Evolutionary conservation across 2,113 vertebrate species (phyloP), one percentile per base, ranked within the genome.

Genomic region (Gambusia affinis): DNA sequence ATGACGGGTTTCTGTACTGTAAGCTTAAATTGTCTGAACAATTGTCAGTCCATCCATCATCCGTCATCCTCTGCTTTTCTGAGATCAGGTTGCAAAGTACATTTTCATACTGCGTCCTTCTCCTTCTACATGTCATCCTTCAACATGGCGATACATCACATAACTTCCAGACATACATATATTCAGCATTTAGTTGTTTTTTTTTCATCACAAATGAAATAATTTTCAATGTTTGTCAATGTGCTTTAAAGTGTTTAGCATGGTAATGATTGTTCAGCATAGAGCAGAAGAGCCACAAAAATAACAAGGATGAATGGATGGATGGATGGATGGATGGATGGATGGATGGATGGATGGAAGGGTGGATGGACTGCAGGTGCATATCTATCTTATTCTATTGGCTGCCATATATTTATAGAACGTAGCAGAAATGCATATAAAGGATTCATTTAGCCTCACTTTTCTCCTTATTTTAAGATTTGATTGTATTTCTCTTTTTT

Each of bases 401-500:
- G 15, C 17, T 57, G 44, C 33, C 31, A 57, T 33, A 51, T 22
- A 27, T 33, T 27, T 35, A 42, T 24, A 12, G 1, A 47, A 15
- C 30, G 8, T 29, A 14, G 0, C 4, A 29, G 1, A 33, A 65
- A 7, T 51, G 33, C 37, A 42, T 35, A 57, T 47, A 27, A 75
- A 70, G 57, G 24, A 64, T 29, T 22, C 30, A 60, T 72, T 8
- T 66, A 17, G 3, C 39, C n/a, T 14, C 8, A 0, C 27, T 63
- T 51, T 0, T 29, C n/a, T 0, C 1, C 1, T 35, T 22, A 54
- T 54, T 54, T 70, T 27, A 24, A 70, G 14, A n/a, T 70, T 51
- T 0, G 8, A 54, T 65, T n/a, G 35, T 4, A 22, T 72, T 57
- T 81, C 39, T 37, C 67, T 61, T 79, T 75, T n/a, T 67, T 42